Base-by-base conservation (phyloP, 2,797 vertebrate genomes). In the Hephaestus fuliginosus region DNA sequence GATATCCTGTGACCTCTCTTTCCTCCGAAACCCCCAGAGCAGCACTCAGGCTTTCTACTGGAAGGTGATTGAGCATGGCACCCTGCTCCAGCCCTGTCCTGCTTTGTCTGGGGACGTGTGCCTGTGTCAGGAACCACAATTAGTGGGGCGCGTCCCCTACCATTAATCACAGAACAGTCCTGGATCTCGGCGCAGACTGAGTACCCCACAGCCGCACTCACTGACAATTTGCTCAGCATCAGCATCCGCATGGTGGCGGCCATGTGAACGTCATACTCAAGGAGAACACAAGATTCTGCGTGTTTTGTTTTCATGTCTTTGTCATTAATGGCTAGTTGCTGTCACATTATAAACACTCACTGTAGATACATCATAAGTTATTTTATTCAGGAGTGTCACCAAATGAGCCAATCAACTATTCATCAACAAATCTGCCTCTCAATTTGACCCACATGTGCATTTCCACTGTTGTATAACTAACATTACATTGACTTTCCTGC, bases 51-150 rank as follows among this genome's bases (percentile, higher is more conserved):
- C 86, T 86, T 91, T 87, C 87, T 73, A 71, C 86, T 86, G 81
- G 88, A 92, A 92, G 91, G 91, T 95, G 94, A 94, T 95, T 94
- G 93, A 95, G 91, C 90, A 88, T 87, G 92, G 91, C 91, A 90
- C 92, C 92, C 89, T 91, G 91, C 91, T 93, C 87, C 76, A 84
- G 82, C 76, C 87, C 90, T 92, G 88, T 94, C 92, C 90, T 84
- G 91, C 93, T 94, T 94, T 95, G 94, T 95, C 90, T 92, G 86
- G 85, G 83, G 90, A 93, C 92, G 93, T 94, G 93, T 94, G 94
- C 94, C 92, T 92, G 91, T 94, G 94, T 94, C 92, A 93, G 90
- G 91, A 83, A 89, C 92, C 86, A 94, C 92, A 95, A 93, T 94
- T 93, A 94, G 93, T 91, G 92, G 94, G 92, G 92, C 89, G 92